Conservation (phyloP, 53 echinoderm and acorn worm genomes). For the Pentamera pediparva region DNA sequence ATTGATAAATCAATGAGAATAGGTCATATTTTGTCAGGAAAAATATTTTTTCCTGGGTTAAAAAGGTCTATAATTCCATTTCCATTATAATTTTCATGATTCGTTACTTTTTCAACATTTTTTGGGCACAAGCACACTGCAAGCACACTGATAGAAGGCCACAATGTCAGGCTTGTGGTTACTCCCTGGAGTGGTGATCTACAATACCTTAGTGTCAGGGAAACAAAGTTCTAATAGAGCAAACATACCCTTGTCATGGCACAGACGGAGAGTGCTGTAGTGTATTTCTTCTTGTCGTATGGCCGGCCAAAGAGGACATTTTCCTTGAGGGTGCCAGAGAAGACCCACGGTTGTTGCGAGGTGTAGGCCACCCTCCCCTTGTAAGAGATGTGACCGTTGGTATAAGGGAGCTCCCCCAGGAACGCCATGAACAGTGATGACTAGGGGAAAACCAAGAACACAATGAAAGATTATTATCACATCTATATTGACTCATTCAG, state of each 20-base stretch:
- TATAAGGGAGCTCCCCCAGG: constrained; percentile 25
- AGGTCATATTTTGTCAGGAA: no score
- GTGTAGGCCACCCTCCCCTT: constrained; percentile 50
- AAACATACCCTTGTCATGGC: constrained; percentile 51
- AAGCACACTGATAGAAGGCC: no score
- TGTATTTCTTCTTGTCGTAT: constrained; percentile 34
- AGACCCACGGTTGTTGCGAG: constrained; percentile 65
- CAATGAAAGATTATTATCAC: background rate
- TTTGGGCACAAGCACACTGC: no score
- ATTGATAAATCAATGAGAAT: no score
- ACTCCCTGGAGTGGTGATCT: no score
- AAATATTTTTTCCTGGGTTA: no score
- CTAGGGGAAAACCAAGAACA: constrained; percentile 8
- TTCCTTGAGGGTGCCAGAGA: constrained; percentile 51
- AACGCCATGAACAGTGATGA: constrained; percentile 54
- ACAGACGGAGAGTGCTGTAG: constrained; percentile 36
- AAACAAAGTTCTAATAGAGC: background rate
- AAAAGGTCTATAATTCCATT: no score
- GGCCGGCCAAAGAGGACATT: constrained; percentile 60
- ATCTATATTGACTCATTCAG: no score
- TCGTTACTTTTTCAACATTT: no score
- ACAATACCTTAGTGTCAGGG: no score
- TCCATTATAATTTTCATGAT: no score
- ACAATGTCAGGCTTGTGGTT: no score
- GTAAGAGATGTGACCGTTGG: constrained; percentile 2